Evolutionary conservation across 2,797 vertebrate genomes (phyloP).

Genomic region (Poeciliopsis gracilis): DNA sequence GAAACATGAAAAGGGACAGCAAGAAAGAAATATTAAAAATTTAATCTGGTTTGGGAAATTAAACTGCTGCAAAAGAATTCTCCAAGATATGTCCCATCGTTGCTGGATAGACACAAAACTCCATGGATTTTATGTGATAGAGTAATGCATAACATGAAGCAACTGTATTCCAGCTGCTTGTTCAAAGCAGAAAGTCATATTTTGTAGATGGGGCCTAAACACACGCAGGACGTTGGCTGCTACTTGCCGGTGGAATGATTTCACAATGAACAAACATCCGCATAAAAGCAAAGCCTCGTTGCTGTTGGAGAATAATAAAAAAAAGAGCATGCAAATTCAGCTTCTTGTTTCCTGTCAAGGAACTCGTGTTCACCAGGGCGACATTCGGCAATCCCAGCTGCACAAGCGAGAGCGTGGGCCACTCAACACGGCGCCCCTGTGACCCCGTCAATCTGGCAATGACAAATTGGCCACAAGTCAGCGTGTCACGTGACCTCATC

Average conservation of each 20-base stretch:
- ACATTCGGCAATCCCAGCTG: conserved; percentile 33
- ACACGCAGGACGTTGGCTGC: not conserved
- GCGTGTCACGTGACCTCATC: conserved; percentile 50
- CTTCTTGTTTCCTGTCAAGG: conserved; percentile 27
- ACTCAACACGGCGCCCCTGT: conserved; percentile 17
- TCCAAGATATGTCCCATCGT: not conserved
- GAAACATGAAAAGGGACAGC: conserved; percentile 37
- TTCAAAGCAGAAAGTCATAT: too few species aligned
- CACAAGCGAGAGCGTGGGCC: not conserved
- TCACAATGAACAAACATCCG: not conserved
- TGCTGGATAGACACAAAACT: not conserved
- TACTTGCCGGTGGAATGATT: not conserved
- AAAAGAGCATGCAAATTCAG: not conserved
- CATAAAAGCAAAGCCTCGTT: conserved; percentile 2
- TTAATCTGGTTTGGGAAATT: conserved; percentile 34
- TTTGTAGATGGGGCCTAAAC: not conserved
- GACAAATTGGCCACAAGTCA: conserved; percentile 48
- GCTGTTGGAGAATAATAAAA: not conserved
- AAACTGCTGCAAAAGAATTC: not conserved
- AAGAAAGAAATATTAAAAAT: conserved; percentile 36
- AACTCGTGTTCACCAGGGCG: conserved; percentile 25
- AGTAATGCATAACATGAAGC: not conserved
- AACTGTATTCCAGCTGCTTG: too few species aligned
- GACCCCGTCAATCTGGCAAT: conserved; percentile 48
- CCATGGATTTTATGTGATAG: not conserved